Percentiles rank a stretch among this genome's conserved stretches.
Conservation (phyloP, 2,888 invertebrate species). For the Mantis religiosa region DNA sequence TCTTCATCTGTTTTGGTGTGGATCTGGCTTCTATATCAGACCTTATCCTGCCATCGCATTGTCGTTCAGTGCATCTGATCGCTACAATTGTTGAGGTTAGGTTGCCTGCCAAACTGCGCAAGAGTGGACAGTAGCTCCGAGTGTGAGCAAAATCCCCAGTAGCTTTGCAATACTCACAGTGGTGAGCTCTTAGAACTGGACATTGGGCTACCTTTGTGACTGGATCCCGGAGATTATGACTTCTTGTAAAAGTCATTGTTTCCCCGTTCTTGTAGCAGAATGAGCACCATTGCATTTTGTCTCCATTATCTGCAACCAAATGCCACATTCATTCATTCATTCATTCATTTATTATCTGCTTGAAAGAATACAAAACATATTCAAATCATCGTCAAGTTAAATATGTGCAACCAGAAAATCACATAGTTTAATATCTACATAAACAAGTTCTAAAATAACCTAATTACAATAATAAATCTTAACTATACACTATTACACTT, state of each 20-base stretch:
- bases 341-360: too few relatives aligned
- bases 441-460: too few relatives aligned
- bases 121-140: slow-evolving; percentile 15
- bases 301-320: neutral
- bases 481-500: too few relatives aligned
- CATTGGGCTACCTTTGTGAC: neutral
- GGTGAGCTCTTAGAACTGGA: neutral
- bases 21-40: neutral
- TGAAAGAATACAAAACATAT: too few relatives aligned
- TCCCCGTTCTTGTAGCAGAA: slow-evolving; percentile 22
- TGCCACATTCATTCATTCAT: too few relatives aligned
- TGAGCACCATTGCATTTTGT: neutral
- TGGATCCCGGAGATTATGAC: slow-evolving; percentile 10
- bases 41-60: neutral
- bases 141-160: slow-evolving; percentile 20
- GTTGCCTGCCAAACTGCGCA: neutral
- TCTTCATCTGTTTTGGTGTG: neutral
- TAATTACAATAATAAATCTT: too few relatives aligned
- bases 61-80: slow-evolving; percentile 11
- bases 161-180: slow-evolving; percentile 8
- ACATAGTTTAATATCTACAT: too few relatives aligned
- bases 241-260: neutral
- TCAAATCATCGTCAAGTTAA: too few relatives aligned
- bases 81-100: neutral
- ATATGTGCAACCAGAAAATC: too few relatives aligned